These are phyloP conservation scores for Drosophila eohydei DNA, from an alignment of 2,888 invertebrate species.

Conservation along the genomic window DNA sequence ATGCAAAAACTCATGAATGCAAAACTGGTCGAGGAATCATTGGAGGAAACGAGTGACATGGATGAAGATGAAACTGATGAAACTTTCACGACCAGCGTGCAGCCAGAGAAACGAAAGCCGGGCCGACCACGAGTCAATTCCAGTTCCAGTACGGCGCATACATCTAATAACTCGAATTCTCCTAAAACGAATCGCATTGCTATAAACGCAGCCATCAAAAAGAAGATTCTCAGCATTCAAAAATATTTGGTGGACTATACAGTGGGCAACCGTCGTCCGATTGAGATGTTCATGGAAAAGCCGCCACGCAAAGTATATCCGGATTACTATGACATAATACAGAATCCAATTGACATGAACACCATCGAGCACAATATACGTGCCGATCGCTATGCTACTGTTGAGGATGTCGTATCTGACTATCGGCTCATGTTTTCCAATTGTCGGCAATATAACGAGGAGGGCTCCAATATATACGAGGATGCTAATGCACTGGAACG, in stretches of 20 bases:
- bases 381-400: conserved; percentile 91
- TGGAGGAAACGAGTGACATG: conserved; percentile 81
- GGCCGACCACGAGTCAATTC: conserved; percentile 83
- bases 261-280: conserved; percentile 92
- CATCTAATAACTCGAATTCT: conserved; percentile 66
- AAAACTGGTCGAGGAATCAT: conserved; percentile 87
- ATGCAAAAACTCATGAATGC: conserved; percentile 93
- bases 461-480: conserved; percentile 97
- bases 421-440: conserved; percentile 98
- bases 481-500: conserved; percentile 96
- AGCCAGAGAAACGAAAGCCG: conserved; percentile 75
- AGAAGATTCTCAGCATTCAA: conserved; percentile 92
- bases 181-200: conserved; percentile 82
- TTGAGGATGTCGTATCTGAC: conserved; percentile 95
- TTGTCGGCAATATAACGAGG: conserved; percentile 98
- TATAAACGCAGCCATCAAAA: conserved; percentile 87
- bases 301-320: conserved; percentile 97
- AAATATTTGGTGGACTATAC: conserved; percentile 90
- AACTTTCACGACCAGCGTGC: conserved; percentile 50
- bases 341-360: conserved; percentile 97
- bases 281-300: conserved; percentile 97
- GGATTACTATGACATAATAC: conserved; percentile 97
- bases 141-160: conserved; percentile 57
- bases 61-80: conserved; percentile 76
- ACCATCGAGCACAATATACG: conserved; percentile 97